A percentile compares a stretch with the other conserved stretches of the same genome.
These are phyloP conservation scores for Heteractis magnifica DNA, from an alignment of 92 coral and sea anemone genomes.

Conservation along the genomic window DNA sequence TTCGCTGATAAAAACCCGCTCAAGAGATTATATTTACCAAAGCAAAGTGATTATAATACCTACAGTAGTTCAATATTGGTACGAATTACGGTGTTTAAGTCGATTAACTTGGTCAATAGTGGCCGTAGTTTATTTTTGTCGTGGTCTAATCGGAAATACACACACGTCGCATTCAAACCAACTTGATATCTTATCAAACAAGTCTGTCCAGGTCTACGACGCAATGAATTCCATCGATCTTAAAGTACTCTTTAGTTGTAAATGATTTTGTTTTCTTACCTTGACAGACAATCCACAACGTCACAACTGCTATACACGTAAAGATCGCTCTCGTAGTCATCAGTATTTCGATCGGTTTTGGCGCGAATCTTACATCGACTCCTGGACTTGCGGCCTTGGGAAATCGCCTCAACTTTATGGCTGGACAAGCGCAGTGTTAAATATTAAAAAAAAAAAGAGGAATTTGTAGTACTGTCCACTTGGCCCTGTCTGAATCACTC, in stretches of 20 bases:
- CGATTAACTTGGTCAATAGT: background rate
- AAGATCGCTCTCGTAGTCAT: background rate
- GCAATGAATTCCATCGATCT: background rate
- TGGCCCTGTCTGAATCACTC: background rate
- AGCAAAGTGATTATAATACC: too few relatives aligned
- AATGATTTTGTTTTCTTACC: background rate
- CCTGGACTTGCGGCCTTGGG: background rate
- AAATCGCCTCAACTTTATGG: background rate
- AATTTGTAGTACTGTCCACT: background rate
- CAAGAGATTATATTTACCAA: too few relatives aligned
- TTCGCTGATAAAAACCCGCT: too few relatives aligned
- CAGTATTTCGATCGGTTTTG: background rate
- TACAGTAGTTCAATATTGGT: background rate
- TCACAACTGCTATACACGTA: background rate
- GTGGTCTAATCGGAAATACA: background rate
- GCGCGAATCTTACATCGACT: background rate
- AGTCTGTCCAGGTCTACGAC: background rate
- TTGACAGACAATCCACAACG: background rate
- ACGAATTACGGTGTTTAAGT: background rate
- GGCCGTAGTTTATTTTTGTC: background rate
- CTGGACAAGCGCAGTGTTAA: background rate
- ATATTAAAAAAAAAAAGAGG: background rate
- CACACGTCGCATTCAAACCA: background rate
- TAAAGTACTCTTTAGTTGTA: background rate
- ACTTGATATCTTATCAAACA: background rate